These are phyloP conservation scores for Margaritifera margaritifera DNA, from an alignment of 2,888 invertebrate species.

Conservation along the genomic window DNA sequence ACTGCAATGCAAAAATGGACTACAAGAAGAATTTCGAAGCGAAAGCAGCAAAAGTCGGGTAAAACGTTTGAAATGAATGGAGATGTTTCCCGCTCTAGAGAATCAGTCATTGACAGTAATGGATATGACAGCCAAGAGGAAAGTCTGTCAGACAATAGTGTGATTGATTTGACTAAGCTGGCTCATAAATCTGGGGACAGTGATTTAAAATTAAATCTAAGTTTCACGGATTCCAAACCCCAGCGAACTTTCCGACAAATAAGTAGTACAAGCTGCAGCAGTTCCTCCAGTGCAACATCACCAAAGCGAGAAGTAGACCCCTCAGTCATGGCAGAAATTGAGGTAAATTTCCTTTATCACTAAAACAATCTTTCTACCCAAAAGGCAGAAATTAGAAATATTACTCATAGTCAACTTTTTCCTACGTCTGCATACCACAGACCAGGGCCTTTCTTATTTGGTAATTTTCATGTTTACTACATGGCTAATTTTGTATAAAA, in stretches of 20 bases:
- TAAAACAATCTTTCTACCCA: no score
- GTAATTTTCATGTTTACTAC: no score
- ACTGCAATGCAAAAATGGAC: slow-evolving; percentile 55
- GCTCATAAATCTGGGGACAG: no score
- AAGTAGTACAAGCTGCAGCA: slow-evolving; percentile 28
- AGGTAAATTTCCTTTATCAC: slow-evolving; percentile 41
- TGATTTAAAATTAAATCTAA: no score
- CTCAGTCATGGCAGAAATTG: slow-evolving; percentile 58
- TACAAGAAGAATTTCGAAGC: slow-evolving; percentile 49
- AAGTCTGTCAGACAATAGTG: slow-evolving; percentile 27
- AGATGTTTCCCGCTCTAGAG: no score
- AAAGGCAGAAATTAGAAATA: no score
- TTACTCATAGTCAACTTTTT: no score
- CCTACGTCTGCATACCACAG: no score
- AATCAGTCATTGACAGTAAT: slow-evolving; percentile 10
- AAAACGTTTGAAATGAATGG: no score
- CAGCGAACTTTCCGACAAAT: not conserved
- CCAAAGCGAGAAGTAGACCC: slow-evolving; percentile 56
- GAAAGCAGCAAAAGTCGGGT: not conserved
- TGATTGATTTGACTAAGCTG: slow-evolving; percentile 34
- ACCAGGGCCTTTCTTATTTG: no score
- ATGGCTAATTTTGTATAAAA: no score
- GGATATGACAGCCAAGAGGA: slow-evolving; percentile 15
- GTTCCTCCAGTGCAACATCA: slow-evolving; percentile 25
- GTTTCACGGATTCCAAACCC: no score